Percentiles rank a stretch among this genome's conserved stretches.
Evolutionary conservation across 2,888 invertebrate genomes (phyloP).

Genomic region (Blera fallax): DNA sequence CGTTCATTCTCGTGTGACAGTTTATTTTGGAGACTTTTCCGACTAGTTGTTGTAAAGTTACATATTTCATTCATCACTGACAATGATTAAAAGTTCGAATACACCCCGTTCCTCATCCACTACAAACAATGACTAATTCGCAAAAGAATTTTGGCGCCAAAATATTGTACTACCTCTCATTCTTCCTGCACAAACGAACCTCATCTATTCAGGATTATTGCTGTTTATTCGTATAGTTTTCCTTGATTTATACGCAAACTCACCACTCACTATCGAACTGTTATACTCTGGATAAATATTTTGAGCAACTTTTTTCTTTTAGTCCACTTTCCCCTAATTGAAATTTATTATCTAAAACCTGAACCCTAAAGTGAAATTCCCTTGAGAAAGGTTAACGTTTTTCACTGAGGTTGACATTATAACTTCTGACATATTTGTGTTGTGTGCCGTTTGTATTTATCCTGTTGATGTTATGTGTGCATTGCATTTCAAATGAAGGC

Average conservation of each 20-base stretch:
- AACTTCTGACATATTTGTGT: constrained; percentile 13
- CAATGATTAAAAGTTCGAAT: background rate
- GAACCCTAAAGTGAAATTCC: constrained; percentile 37
- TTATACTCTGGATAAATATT: background rate
- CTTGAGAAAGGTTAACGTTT: constrained; percentile 46
- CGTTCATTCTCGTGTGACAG: background rate
- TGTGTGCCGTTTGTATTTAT: background rate
- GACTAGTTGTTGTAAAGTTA: background rate
- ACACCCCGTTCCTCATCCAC: background rate
- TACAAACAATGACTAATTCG: background rate
- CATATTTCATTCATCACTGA: background rate
- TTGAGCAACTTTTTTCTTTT: background rate
- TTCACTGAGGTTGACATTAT: constrained; percentile 22
- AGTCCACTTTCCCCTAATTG: constrained; percentile 1
- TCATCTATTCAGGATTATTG: background rate
- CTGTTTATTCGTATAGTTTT: background rate
- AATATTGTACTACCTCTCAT: background rate
- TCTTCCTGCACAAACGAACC: background rate
- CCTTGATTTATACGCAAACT: constrained; percentile 1
- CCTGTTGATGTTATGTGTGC: constrained; percentile 6
- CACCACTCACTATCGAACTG: constrained; percentile 10
- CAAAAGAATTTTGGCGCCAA: constrained; percentile 25
- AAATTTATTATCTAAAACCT: constrained; percentile 43
- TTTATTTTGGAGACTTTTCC: background rate
- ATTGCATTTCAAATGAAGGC: constrained; percentile 7